Conservation (phyloP, 2,888 invertebrate species). For the Philhelius pedissequus region DNA sequence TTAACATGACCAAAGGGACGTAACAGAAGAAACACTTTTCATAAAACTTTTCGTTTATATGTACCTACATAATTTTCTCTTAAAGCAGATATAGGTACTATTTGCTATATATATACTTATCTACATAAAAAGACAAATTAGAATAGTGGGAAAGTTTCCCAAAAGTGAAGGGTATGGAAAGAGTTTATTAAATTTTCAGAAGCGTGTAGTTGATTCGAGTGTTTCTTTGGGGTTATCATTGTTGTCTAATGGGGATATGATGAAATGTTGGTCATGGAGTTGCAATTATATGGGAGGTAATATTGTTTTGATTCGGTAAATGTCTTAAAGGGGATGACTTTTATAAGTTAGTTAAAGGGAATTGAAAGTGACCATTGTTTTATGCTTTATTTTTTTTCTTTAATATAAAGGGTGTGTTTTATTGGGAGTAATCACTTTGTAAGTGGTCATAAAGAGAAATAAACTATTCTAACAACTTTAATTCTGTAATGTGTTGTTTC, state of each 20-base stretch:
- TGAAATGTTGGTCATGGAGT: conserved; percentile 7
- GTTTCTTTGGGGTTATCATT: conserved; percentile 23
- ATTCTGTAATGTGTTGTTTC: too few relatives aligned
- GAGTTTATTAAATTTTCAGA: conserved; percentile 34
- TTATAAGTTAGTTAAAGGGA: neutral
- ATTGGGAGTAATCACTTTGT: neutral
- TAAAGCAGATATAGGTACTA: too few relatives aligned
- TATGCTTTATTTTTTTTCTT: neutral
- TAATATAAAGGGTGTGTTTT: neutral
- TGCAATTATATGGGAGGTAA: conserved; percentile 16
- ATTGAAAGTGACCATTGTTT: neutral
- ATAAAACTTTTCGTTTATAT: neutral
- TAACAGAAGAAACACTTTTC: neutral
- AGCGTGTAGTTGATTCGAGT: conserved; percentile 34
- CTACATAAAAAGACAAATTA: too few relatives aligned
- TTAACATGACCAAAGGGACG: neutral
- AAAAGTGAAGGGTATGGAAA: neutral
- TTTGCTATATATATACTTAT: neutral
- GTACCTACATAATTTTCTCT: neutral
- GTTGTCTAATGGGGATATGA: conserved; percentile 24
- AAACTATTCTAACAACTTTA: neutral
- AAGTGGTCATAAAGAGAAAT: neutral
- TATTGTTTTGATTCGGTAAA: neutral
- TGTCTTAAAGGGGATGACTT: neutral
- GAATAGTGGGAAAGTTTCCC: neutral